Evolutionary conservation across 2,888 invertebrate genomes (phyloP), one percentile per base, ranked within the genome.

Genomic region (Andrena trimmerana): DNA sequence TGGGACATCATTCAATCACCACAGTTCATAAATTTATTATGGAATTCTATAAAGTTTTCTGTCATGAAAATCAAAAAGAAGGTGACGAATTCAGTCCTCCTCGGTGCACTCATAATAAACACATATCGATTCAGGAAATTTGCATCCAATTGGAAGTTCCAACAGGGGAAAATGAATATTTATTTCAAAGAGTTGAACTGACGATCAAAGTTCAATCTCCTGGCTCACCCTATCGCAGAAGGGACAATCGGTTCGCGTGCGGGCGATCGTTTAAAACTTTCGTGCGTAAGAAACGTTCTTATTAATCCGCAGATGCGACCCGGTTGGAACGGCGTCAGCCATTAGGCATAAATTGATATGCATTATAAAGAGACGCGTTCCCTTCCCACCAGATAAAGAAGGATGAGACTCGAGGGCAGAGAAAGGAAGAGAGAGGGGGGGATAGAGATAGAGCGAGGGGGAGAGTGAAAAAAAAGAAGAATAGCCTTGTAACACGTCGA

Each of bases 321-420:
- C 73, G 74, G 42, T 27, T 74, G 74, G 67, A 75, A 69, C 88
- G 75, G 74, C 76, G 86, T 84, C 62, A 63, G 87, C 91, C 93
- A 93, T 93, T 93, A 92, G 90, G 88, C 84, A 73, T 84, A 91
- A 91, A 92, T 92, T 90, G 92, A 93, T 92, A 92, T 90, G 91
- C 92, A 91, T 92, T 90, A 91, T 91, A 91, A 91, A 91, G 85
- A 86, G 84, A 78, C 83, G 63, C 75, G 59, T 63, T 62, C 78
- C 54, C 82, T 66, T 57, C 20, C 27, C 13, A 29, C 27, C 27
- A n/a, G 60, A 66, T 5, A 54, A 59, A 70, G 68, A 60, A 68
- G 71, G 85, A 85, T 50, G 77, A 73, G 72, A 65, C 42, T 42
- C 65, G 54, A 24, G 75, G 67, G 42, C 74, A 48, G 27, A 36